Evolutionary conservation across 1,140 invertebrate genomes (phyloP).

Genomic region (Parasteatoda tepidariorum): DNA sequence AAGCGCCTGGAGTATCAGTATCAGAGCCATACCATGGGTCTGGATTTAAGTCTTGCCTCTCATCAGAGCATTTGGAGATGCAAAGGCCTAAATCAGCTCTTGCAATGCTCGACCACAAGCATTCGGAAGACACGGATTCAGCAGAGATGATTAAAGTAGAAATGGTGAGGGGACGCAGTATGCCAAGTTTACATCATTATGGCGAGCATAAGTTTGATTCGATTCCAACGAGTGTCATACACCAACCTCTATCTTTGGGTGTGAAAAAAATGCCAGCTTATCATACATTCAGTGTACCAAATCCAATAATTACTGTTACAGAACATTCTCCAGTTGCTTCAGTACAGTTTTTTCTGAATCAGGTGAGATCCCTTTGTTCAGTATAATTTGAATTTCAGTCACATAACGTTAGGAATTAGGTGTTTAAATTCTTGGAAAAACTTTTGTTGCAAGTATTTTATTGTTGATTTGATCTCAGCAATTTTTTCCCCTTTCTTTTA

Average conservation of each 20-base stretch:
- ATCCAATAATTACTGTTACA: slow-evolving; percentile 96
- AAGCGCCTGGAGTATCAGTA: slow-evolving; percentile 39
- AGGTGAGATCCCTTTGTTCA: too few species aligned
- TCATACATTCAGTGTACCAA: slow-evolving; percentile 70
- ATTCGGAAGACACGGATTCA: slow-evolving; percentile 45
- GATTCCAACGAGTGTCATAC: slow-evolving; percentile 7
- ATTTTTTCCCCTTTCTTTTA: too few species aligned
- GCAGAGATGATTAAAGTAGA: slow-evolving; percentile 52
- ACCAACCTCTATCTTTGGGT: slow-evolving; percentile 29
- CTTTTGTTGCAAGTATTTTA: too few species aligned
- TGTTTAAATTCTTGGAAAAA: too few species aligned
- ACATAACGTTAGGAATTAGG: too few species aligned
- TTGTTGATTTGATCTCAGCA: too few species aligned
- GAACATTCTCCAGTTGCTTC: slow-evolving; percentile 82
- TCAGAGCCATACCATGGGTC: slow-evolving; percentile 34
- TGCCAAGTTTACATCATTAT: slow-evolving; percentile 80
- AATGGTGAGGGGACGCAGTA: slow-evolving; percentile 91
- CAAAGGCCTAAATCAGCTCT: slow-evolving; percentile 76
- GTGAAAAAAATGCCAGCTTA: slow-evolving; percentile 54
- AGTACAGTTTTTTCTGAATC: slow-evolving; percentile 65
- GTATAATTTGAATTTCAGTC: too few species aligned
- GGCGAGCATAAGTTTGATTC: slow-evolving; percentile 50
- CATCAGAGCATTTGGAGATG: slow-evolving; percentile 52
- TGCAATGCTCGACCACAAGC: slow-evolving; percentile 72
- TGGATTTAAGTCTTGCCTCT: slow-evolving; percentile 44